Evolutionary conservation across 2,113 vertebrate species (phyloP).

Genomic region (Trematocara stigmaticum): DNA sequence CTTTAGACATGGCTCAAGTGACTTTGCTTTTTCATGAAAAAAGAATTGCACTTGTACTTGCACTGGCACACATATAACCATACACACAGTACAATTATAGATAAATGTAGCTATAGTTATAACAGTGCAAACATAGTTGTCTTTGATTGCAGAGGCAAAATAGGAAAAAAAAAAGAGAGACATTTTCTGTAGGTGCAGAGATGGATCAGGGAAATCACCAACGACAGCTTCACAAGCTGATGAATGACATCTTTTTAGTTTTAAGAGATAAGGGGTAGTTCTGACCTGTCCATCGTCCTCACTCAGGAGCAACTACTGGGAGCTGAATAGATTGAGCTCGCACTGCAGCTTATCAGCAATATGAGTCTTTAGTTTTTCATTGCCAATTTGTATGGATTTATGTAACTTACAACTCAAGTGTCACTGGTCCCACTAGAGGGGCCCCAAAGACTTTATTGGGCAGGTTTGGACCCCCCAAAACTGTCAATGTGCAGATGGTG

Average conservation of each 20-base stretch:
- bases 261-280: neutral
- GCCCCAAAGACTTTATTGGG: neutral
- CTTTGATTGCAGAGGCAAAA: neutral
- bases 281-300: neutral
- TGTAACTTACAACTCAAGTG: neutral
- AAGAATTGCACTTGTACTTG: neutral
- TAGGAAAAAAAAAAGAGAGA: neutral
- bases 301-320: neutral
- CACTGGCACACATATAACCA: neutral
- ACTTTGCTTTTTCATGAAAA: neutral
- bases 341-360: neutral
- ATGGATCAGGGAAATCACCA: neutral
- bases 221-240: neutral
- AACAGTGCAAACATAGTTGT: neutral
- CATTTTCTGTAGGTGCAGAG: neutral
- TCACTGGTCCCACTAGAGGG: neutral
- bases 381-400: neutral
- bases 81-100: neutral
- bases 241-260: neutral
- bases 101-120: neutral
- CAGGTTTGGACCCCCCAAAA: neutral
- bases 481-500: neutral
- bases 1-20: neutral
- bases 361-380: neutral
- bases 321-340: neutral